These are phyloP conservation scores for Drosophila suboccidentalis DNA, from an alignment of 2,888 invertebrate species.

Conservation along the genomic window DNA sequence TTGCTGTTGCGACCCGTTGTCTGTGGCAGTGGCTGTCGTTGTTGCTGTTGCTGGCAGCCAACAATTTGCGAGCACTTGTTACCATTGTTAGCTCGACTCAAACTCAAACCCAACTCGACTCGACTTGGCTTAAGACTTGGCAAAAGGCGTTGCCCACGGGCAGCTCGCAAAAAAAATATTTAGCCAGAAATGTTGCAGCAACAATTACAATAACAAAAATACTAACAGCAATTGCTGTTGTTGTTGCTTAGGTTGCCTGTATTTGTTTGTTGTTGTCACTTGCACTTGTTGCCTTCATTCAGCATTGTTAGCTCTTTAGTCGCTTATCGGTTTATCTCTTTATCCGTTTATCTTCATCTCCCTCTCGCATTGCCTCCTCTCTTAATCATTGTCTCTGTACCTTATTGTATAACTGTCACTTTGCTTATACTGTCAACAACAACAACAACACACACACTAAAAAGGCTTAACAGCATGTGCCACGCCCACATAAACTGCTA, in stretches of 20 bases:
- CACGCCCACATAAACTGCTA: slow-evolving; percentile 55
- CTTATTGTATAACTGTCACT: slow-evolving; percentile 62
- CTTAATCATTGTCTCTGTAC: slow-evolving; percentile 24
- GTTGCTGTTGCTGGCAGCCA: slow-evolving; percentile 43
- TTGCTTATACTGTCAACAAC: slow-evolving; percentile 9
- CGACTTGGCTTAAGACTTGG: slow-evolving; percentile 18
- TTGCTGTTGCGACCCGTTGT: slow-evolving; percentile 22
- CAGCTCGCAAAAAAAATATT: slow-evolving; percentile 49
- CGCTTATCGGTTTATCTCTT: slow-evolving; percentile 32
- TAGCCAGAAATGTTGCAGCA: slow-evolving; percentile 49
- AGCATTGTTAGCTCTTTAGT: slow-evolving; percentile 41
- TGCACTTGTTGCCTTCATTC: slow-evolving; percentile 67
- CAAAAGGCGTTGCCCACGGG: slow-evolving; percentile 58
- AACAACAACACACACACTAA: slow-evolving; percentile 1
- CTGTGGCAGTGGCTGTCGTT: slow-evolving; percentile 25
- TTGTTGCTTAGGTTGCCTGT: slow-evolving; percentile 12
- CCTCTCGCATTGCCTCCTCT: slow-evolving; percentile 5
- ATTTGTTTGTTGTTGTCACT: slow-evolving; percentile 57
- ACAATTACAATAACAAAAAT: not conserved
- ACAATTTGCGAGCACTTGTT: slow-evolving; percentile 76
- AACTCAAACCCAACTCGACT: slow-evolving; percentile 9
- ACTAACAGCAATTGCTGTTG: slow-evolving; percentile 18
- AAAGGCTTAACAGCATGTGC: slow-evolving; percentile 30
- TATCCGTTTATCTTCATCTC: not conserved
- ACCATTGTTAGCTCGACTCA: slow-evolving; percentile 53